phyloP scores from a whole-genome alignment of 2,113 vertebrate species.

The Sylvilagus bachmani region DNA sequence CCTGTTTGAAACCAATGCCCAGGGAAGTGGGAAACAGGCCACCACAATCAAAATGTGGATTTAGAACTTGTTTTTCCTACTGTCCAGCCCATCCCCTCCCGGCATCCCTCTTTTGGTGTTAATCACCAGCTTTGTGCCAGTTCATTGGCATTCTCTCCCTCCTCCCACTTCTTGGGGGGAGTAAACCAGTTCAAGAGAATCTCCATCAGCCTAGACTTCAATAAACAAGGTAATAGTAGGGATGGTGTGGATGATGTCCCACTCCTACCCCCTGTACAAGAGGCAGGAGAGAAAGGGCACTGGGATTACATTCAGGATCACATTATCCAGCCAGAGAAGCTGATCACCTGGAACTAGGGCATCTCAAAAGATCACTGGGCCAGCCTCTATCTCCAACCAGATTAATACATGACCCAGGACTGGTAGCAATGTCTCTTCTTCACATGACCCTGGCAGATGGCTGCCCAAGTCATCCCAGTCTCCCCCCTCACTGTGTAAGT shows the following conservation, averaged over 20 bases:
- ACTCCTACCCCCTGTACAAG: background rate
- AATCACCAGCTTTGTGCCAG: background rate
- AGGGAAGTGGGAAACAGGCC: conserved; percentile 38
- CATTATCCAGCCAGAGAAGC: background rate
- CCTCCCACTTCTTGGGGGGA: background rate
- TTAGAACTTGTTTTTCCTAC: background rate
- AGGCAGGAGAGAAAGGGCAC: background rate
- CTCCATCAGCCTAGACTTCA: background rate
- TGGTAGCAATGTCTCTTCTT: background rate
- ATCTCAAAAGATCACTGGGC: background rate
- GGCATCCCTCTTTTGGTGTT: background rate
- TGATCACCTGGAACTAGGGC: background rate
- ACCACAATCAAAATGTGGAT: conserved; percentile 3
- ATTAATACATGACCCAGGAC: background rate
- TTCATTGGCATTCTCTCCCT: background rate
- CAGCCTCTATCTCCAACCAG: background rate
- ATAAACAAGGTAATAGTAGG: background rate
- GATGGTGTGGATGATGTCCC: background rate
- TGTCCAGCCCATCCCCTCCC: background rate
- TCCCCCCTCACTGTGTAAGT: background rate
- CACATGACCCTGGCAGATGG: background rate
- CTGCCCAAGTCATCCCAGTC: background rate
- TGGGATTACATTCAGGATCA: background rate
- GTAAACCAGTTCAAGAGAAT: conserved; percentile 21
- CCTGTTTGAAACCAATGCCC: conserved; percentile 59